Conservation (phyloP, 2,113 vertebrate genomes). For the Calidris pygmaea region DNA sequence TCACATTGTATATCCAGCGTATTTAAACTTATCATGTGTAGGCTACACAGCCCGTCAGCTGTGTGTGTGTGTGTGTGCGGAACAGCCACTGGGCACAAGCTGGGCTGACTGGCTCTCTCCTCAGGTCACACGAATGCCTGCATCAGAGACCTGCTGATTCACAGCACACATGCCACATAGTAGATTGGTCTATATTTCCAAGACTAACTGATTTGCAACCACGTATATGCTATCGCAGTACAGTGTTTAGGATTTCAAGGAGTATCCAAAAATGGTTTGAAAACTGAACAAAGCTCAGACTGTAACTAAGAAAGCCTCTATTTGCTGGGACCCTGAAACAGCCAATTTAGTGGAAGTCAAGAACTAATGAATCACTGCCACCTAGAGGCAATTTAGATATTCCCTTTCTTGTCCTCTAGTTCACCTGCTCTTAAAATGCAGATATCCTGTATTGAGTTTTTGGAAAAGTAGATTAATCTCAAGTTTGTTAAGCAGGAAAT, state of each 20-base stretch:
- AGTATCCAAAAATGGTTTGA: background rate
- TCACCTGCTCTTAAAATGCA: background rate
- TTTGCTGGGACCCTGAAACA: background rate
- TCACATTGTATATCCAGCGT: background rate
- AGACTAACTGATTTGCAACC: background rate
- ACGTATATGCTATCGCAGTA: background rate
- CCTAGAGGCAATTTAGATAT: conserved; percentile 24
- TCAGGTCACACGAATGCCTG: accelerated
- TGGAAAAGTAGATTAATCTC: background rate
- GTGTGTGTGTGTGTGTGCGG: background rate
- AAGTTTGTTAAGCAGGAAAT: background rate
- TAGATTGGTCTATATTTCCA: background rate
- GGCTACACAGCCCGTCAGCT: background rate
- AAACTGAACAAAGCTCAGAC: background rate
- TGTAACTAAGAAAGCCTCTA: background rate
- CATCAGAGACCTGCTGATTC: background rate
- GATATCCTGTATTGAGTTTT: background rate
- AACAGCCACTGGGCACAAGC: background rate
- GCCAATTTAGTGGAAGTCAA: background rate
- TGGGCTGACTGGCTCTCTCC: accelerated
- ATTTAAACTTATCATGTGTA: background rate
- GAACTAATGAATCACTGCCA: conserved; percentile 33
- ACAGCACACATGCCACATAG: accelerated
- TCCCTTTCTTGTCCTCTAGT: background rate
- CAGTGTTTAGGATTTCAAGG: background rate